These are phyloP conservation scores for Cheilosia variabilis DNA, from an alignment of 2,888 invertebrate species.

Conservation along the genomic window DNA sequence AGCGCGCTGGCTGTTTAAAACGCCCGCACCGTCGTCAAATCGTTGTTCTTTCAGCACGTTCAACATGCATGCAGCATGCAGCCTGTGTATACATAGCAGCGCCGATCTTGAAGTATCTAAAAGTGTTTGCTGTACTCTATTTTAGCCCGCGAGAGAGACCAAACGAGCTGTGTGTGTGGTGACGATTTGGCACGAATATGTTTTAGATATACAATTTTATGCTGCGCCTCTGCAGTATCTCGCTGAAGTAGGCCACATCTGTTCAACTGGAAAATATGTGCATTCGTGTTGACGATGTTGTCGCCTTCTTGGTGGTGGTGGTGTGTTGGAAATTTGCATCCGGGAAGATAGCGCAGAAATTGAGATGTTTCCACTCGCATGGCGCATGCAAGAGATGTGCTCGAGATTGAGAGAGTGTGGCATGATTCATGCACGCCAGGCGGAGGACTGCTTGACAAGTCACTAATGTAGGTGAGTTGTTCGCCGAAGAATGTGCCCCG, in stretches of 20 bases:
- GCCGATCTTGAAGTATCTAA: conserved; percentile 48
- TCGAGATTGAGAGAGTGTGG: not conserved
- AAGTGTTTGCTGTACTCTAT: conserved; percentile 59
- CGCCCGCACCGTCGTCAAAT: conserved; percentile 41
- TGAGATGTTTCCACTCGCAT: conserved; percentile 62
- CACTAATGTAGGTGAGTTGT: conserved; percentile 38
- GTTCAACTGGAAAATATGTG: conserved; percentile 72
- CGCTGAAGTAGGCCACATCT: conserved; percentile 71
- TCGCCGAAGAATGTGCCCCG: conserved; percentile 2
- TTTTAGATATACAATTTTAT: conserved; percentile 65
- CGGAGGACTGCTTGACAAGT: conserved; percentile 1
- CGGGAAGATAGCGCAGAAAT: conserved; percentile 56
- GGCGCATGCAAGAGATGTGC: conserved; percentile 6
- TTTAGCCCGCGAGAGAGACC: conserved; percentile 44
- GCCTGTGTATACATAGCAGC: conserved; percentile 5
- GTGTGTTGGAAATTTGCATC: conserved; percentile 58
- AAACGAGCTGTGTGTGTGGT: conserved; percentile 56
- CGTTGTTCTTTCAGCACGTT: conserved; percentile 32
- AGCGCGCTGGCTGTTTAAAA: conserved; percentile 50
- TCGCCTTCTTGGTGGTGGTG: conserved; percentile 35
- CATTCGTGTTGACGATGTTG: conserved; percentile 50
- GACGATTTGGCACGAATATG: conserved; percentile 72
- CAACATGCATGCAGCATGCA: conserved; percentile 48
- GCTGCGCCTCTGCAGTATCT: conserved; percentile 50
- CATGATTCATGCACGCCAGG: conserved; percentile 11